Percentiles rank a stretch among this genome's conserved stretches.
Evolutionary conservation across 2,888 invertebrate genomes (phyloP).

Genomic region (Synergus itoensis): DNA sequence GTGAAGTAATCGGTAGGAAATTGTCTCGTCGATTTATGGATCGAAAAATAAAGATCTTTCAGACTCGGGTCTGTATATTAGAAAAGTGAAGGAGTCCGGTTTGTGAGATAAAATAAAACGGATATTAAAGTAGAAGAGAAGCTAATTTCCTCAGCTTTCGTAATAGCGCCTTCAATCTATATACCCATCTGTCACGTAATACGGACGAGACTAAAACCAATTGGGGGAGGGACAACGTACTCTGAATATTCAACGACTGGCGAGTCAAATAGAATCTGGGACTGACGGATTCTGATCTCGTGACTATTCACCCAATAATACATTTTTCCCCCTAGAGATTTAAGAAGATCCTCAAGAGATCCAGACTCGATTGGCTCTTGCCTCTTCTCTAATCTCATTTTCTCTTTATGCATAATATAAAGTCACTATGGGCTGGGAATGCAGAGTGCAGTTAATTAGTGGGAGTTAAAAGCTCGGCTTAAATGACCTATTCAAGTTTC

Average conservation of each 20-base stretch:
- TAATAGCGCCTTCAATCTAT: conserved; percentile 27
- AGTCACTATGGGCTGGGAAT: conserved; percentile 40
- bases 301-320: conserved; percentile 53
- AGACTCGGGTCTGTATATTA: not conserved
- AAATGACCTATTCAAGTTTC: conserved; percentile 65
- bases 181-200: conserved; percentile 35
- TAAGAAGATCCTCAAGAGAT: not conserved
- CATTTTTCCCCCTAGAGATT: not conserved
- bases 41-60: conserved; percentile 3
- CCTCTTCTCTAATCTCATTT: not conserved
- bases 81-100: not conserved
- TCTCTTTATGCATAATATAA: conserved; percentile 2
- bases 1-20: conserved; percentile 1
- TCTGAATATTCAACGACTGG: conserved; percentile 41
- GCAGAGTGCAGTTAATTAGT: conserved; percentile 64
- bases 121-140: conserved; percentile 18
- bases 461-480: conserved; percentile 66
- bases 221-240: not conserved
- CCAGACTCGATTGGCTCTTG: not conserved
- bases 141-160: conserved; percentile 31
- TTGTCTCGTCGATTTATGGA: conserved; percentile 8
- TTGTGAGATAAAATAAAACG: conserved; percentile 11
- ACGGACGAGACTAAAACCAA: conserved; percentile 7
- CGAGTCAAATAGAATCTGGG: conserved; percentile 65
- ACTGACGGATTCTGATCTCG: conserved; percentile 62